Evolutionary conservation across 1,140 invertebrate genomes (phyloP), one percentile per base, ranked within the genome.

Genomic region (Mylabris phalerata): DNA sequence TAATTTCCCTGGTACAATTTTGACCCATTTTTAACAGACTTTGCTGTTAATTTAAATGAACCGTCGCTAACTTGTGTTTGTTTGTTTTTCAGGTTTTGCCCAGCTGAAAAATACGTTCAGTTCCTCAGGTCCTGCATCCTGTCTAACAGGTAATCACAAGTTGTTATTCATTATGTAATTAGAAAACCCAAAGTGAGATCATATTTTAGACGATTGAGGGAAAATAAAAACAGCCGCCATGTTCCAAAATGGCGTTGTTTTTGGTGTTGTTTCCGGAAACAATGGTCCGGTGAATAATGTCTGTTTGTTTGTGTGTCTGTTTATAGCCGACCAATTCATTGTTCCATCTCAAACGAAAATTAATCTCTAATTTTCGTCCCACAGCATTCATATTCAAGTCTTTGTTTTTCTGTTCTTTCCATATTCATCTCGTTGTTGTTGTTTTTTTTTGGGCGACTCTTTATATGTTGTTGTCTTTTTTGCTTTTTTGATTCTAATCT

Each of bases 21-120:
- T 54, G 32, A 40, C 11, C 50, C 19, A 25, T 25, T 54, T 46
- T 19, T 40, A 40, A 40, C 39, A 2, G 6, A 10, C 6, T 7
- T 7, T 7, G 2, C 39, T 6, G 39, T 10, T 10, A 1, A 42
- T 4, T 11, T 42, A n/a, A n/a, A 1, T 42, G 4, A 4, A 42
- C 11, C 9, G 41, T 42, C 10, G 10, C 11, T 24, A 42, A 52
- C n/a, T 45, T 25, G 9, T 50, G 48, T 11, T 11, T 19, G 39
- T 51, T 40, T 51, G 11, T 64, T 62, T 78, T 75, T 25, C 73
- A 80, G 79, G 76, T 51, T 78, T 80, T 66, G 72, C 78, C 10
- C 79, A 79, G 62, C 61, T 80, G 47, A 80, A 80, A 64, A 72
- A 75, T 51, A 76, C 73, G 26, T 80, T 80, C 63, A 74, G 74